Evolutionary conservation across 2,888 invertebrate species (phyloP).

Genomic region (Pyrocoelia pectoralis): DNA sequence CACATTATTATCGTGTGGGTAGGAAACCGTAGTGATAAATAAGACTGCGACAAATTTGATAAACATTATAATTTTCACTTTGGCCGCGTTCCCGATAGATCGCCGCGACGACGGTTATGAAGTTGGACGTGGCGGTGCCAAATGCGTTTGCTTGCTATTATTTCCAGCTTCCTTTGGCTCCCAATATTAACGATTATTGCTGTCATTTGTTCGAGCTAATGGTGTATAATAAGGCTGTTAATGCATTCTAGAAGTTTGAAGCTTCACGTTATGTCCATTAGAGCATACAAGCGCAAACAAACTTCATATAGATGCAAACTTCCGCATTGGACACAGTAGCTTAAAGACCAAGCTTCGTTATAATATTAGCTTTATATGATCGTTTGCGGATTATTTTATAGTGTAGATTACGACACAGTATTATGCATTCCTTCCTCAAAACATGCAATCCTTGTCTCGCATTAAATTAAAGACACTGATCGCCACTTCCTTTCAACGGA

Average conservation of each 20-base stretch:
- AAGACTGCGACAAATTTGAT: constrained; percentile 46
- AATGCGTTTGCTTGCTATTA: constrained; percentile 43
- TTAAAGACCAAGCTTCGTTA: constrained; percentile 22
- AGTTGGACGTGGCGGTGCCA: constrained; percentile 42
- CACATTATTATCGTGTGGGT: constrained; percentile 46
- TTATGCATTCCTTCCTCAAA: no score
- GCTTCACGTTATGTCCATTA: constrained; percentile 38
- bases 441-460: no score
- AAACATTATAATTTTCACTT: constrained; percentile 51
- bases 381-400: constrained; percentile 1
- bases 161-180: constrained; percentile 42
- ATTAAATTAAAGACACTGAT: no score
- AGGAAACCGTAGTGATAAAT: constrained; percentile 42
- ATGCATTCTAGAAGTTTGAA: constrained; percentile 37
- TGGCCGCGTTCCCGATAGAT: constrained; percentile 45
- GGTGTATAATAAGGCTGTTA: constrained; percentile 45
- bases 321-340: constrained; percentile 27
- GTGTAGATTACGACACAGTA: background rate
- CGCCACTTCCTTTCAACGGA: no score
- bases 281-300: constrained; percentile 35
- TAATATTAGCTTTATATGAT: constrained; percentile 10
- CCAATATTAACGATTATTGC: constrained; percentile 45
- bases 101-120: constrained; percentile 37
- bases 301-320: constrained; percentile 35
- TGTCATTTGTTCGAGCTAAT: constrained; percentile 47